Evolutionary conservation across 2,888 invertebrate genomes (phyloP).

Genomic region (Lasioglossum malachurum): DNA sequence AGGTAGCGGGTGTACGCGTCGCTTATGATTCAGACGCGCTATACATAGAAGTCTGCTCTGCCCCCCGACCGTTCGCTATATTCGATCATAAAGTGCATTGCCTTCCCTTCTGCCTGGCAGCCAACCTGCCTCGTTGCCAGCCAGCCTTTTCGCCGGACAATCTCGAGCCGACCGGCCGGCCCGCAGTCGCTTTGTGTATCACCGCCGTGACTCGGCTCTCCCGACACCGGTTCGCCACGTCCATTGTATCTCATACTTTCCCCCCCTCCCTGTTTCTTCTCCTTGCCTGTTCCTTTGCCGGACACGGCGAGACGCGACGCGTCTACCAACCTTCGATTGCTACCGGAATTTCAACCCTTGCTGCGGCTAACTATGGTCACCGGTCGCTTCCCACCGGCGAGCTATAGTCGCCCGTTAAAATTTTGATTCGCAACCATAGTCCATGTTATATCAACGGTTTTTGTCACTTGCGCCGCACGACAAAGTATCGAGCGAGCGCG

Average conservation of each 20-base stretch:
- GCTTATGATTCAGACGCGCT: constrained; percentile 75
- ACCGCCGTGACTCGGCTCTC: constrained; percentile 63
- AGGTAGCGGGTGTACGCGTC: constrained; percentile 47
- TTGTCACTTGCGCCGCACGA: not conserved
- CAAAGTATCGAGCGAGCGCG: not conserved
- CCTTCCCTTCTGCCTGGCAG: constrained; percentile 67
- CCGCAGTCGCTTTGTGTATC: constrained; percentile 63
- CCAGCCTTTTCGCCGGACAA: constrained; percentile 66
- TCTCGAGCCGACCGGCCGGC: constrained; percentile 49
- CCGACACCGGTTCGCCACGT: constrained; percentile 27
- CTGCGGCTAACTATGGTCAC: not conserved
- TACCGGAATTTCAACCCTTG: constrained; percentile 19
- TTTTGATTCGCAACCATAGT: not conserved
- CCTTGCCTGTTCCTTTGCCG: not conserved
- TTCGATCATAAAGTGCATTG: constrained; percentile 79
- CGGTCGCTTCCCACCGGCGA: not conserved
- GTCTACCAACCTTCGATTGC: constrained; percentile 8
- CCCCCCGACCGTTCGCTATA: constrained; percentile 70
- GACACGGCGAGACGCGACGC: constrained; percentile 2
- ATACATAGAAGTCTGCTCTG: constrained; percentile 73
- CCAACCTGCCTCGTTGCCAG: constrained; percentile 18
- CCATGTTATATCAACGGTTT: too few species aligned
- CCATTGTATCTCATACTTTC: constrained; percentile 34
- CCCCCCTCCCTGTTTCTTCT: not conserved
- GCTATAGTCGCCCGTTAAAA: not conserved